Conservation (phyloP, 2,113 vertebrate species). For the Saimiri boliviensis region DNA sequence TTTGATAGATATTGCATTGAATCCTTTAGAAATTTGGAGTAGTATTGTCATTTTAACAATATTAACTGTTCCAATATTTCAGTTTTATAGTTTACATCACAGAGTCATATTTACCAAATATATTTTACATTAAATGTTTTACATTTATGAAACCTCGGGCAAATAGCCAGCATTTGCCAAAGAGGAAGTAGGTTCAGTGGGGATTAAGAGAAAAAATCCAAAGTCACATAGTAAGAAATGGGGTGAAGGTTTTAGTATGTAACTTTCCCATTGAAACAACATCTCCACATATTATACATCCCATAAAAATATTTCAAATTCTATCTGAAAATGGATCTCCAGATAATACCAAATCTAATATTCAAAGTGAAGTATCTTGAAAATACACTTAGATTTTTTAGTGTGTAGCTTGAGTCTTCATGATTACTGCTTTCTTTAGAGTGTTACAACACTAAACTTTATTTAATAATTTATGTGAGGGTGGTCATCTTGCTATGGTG, state of each 20-base stretch:
- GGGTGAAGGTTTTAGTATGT: background rate
- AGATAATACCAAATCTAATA: background rate
- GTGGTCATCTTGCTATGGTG: background rate
- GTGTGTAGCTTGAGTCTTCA: background rate
- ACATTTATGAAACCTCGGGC: background rate
- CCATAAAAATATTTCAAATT: background rate
- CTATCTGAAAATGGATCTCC: background rate
- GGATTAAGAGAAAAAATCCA: background rate
- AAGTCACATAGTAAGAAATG: background rate
- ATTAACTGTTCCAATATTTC: background rate
- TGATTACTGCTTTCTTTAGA: background rate
- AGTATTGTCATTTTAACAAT: background rate
- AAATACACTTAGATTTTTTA: background rate
- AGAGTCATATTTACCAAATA: background rate
- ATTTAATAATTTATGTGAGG: background rate
- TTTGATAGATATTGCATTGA: background rate
- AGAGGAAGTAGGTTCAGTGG: background rate
- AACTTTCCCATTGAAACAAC: background rate
- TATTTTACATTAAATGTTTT: background rate
- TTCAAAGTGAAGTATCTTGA: background rate
- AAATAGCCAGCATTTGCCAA: background rate
- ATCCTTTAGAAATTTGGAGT: background rate
- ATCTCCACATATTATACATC: background rate
- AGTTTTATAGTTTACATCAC: background rate
- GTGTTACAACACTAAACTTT: background rate